Evolutionary conservation across 2,797 vertebrate genomes (phyloP).

Genomic region (Aythya fuligula): DNA sequence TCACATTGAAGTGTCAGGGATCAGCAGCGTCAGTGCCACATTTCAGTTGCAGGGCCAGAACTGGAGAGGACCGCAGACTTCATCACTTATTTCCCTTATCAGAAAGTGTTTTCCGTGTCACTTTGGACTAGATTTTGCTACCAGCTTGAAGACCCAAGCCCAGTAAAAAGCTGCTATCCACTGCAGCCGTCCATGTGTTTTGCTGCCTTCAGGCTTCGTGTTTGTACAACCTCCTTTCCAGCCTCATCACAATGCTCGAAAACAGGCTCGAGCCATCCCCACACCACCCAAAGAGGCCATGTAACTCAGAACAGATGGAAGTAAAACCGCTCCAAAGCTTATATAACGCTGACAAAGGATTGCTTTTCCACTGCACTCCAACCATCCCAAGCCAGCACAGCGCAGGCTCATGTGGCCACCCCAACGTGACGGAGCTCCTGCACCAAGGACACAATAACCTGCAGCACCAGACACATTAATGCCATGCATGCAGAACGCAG

Average conservation of each 20-base stretch:
- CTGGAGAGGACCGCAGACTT: accelerated
- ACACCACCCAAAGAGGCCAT: accelerated
- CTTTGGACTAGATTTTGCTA: neutral
- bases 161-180: neutral
- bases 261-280: neutral
- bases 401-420: neutral
- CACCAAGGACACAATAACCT: neutral
- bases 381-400: neutral
- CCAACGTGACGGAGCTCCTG: accelerated
- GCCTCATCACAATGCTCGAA: neutral
- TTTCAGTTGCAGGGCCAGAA: neutral
- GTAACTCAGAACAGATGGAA: neutral
- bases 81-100: neutral
- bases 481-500: neutral
- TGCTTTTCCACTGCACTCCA: neutral
- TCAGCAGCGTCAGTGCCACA: neutral
- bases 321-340: neutral
- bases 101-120: neutral
- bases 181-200: neutral
- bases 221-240: neutral
- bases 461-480: neutral
- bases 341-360: neutral
- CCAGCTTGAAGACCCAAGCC: neutral
- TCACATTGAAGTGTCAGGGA: neutral
- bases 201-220: neutral